Percentiles rank a stretch among this genome's conserved stretches.
phyloP scores from a whole-genome alignment of 2,113 vertebrate genomes.

The Sialia sialis region DNA sequence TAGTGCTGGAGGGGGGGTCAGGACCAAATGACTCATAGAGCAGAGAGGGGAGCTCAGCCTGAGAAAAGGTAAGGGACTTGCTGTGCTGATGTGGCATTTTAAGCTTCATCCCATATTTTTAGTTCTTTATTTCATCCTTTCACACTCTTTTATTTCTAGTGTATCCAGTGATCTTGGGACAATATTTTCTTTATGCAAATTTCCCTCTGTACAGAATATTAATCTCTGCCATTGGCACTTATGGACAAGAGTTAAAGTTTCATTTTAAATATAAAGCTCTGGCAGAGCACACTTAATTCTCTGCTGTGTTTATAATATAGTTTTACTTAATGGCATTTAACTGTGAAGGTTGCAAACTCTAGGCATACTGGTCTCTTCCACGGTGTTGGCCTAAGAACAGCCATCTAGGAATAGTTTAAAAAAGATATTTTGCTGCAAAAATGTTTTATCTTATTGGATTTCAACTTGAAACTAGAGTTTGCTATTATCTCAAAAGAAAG shows the following conservation, averaged over 20 bases:
- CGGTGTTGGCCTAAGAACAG: not conserved
- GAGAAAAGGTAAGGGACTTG: not conserved
- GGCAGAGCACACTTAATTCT: not conserved
- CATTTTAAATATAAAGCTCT: not conserved
- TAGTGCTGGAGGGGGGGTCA: not conserved
- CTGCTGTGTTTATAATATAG: not conserved
- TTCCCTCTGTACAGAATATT: not conserved
- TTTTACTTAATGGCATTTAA: not conserved
- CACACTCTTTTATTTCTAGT: not conserved
- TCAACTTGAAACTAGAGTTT: not conserved
- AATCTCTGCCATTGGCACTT: not conserved
- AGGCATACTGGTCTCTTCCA: not conserved
- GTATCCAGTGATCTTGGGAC: not conserved
- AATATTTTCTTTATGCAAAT: constrained; percentile 43
- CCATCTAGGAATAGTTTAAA: not conserved
- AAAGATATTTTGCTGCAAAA: not conserved
- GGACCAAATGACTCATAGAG: not conserved
- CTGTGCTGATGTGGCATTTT: not conserved
- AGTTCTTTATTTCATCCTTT: not conserved
- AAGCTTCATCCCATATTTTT: not conserved
- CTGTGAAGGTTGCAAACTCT: not conserved
- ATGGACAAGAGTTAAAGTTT: not conserved
- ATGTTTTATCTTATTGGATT: not conserved
- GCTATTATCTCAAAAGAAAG: not conserved
- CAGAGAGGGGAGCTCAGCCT: not conserved